Evolutionary conservation across 2,888 invertebrate species (phyloP), one percentile per base, ranked within the genome.

Genomic region (Archips crataeganus): DNA sequence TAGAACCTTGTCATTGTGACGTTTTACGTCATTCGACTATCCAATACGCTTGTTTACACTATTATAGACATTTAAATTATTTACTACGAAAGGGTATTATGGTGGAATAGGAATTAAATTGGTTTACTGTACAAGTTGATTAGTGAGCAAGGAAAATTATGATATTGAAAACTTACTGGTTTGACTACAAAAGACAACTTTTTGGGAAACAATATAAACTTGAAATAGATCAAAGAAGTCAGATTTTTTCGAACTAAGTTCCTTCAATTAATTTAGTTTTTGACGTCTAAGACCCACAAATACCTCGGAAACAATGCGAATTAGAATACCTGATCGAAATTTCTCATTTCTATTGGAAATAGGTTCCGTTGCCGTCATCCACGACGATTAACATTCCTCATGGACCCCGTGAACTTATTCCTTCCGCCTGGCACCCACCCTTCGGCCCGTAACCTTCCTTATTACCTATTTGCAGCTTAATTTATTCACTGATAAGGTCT

Each of bases 351-450:
- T 62, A 72, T 67, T 67, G 61, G 62, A 67, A 71, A 47, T 71
- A 54, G 61, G 66, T 32, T 6, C 23, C 60, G 34, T 42, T 2
- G 42, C 65, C 71, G 51, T 71, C 49, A 59, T 59, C 63, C 66
- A 23, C 36, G 42, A 57, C 73, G 65, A 71, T 69, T 63, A 69
- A 63, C 39, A 64, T 73, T 73, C 73, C 59, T 39, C 57, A 15
- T 39, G 10, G 66, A 34, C 73, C 67, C 49, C 54, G 54, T 34
- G 67, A 64, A 66, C 73, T 63, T 72, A 73, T 73, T 69, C 42
- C 73, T 73, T 73, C 73, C 68, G 68, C 73, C 63, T 72, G 36
- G 67, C 72, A n/a, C 72, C 68, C 73, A 73, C 73, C 73, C 72
- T 72, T 68, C 72, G 64, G 64, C 61, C 67, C 15, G n/a, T 64